Conservation (phyloP, 2,113 vertebrate genomes). For the Leuciscus idus region DNA sequence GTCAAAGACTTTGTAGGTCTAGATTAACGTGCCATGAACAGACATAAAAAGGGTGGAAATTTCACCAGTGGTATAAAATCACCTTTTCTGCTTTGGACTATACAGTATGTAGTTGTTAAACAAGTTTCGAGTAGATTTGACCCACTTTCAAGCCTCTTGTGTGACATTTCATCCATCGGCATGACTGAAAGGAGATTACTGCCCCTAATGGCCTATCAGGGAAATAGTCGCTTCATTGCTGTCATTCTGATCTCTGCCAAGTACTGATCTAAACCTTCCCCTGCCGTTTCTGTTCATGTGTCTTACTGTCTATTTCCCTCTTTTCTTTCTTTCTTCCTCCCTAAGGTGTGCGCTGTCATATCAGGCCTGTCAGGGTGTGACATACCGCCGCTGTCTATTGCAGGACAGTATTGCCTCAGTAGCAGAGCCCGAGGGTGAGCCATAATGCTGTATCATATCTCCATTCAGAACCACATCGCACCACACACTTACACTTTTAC, state of each 20-base stretch:
- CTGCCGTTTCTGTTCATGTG: constrained; percentile 55
- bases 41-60: neutral
- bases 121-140: neutral
- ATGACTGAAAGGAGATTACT: constrained; percentile 35
- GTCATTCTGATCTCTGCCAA: constrained; percentile 51
- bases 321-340: constrained; percentile 50
- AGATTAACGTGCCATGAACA: neutral
- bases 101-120: neutral
- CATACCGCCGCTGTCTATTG: constrained; percentile 91
- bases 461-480: constrained; percentile 17
- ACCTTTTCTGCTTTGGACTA: neutral
- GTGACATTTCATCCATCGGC: constrained; percentile 23
- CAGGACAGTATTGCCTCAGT: constrained; percentile 91
- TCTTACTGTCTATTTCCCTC: constrained; percentile 33
- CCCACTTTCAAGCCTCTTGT: neutral
- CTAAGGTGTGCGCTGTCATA: constrained; percentile 94
- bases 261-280: constrained; percentile 55
- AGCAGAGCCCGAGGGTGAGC: constrained; percentile 89
- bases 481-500: neutral
- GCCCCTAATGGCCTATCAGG: constrained; percentile 61
- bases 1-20: neutral
- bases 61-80: neutral
- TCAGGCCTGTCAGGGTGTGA: constrained; percentile 93
- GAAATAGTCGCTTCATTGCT: constrained; percentile 32
- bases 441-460: constrained; percentile 61